phyloP scores from a whole-genome alignment of 2,888 invertebrate genomes.

The Mantis religiosa region DNA sequence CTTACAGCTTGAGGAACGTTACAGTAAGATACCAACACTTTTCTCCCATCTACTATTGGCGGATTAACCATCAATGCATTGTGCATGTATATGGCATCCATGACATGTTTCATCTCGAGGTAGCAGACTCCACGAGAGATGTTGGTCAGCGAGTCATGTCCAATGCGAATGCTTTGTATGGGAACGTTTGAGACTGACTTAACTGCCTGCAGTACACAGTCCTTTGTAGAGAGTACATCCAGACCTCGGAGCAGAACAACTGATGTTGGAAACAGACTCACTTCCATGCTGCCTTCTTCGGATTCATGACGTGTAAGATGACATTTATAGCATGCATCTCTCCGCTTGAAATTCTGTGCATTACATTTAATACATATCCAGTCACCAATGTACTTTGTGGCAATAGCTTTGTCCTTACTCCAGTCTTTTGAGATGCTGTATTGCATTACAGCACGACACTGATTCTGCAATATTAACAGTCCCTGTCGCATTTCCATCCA shows the following conservation, averaged over 20 bases:
- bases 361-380: constrained; percentile 65
- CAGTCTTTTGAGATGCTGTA: constrained; percentile 55
- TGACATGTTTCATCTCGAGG: constrained; percentile 73
- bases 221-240: constrained; percentile 90
- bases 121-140: constrained; percentile 78
- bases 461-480: constrained; percentile 65
- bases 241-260: constrained; percentile 83
- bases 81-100: constrained; percentile 75
- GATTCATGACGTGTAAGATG: constrained; percentile 81
- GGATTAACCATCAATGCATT: constrained; percentile 59
- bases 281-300: constrained; percentile 77
- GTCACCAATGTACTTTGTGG: background rate
- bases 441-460: constrained; percentile 68
- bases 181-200: constrained; percentile 65
- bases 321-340: constrained; percentile 93
- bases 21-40: constrained; percentile 38
- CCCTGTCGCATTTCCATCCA: constrained; percentile 92
- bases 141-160: constrained; percentile 78
- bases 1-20: constrained; percentile 31
- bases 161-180: constrained; percentile 79
- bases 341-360: constrained; percentile 91
- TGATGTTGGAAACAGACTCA: constrained; percentile 32
- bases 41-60: constrained; percentile 56
- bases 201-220: constrained; percentile 81
- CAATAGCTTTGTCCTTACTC: background rate